phyloP scores from a whole-genome alignment of 1,140 invertebrate genomes.

The Saccostrea cuccullata region DNA sequence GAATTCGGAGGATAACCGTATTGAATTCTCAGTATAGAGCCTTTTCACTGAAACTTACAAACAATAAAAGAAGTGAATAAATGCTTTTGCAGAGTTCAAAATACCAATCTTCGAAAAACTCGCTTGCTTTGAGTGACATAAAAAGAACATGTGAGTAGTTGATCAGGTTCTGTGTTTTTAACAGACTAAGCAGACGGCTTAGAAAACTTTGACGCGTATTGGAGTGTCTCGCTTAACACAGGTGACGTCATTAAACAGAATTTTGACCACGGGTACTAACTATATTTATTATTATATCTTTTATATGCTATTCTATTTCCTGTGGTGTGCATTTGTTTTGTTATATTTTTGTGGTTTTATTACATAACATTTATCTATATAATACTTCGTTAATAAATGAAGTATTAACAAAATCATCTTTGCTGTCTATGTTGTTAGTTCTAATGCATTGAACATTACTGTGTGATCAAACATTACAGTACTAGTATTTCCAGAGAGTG shows the following conservation, averaged over 20 bases:
- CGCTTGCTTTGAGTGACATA: neutral
- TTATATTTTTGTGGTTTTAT: constrained; percentile 12
- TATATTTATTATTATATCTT: constrained; percentile 26
- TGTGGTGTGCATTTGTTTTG: constrained; percentile 32
- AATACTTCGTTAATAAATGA: constrained; percentile 33
- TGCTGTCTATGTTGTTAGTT: neutral
- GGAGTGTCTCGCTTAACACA: neutral
- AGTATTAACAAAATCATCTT: neutral
- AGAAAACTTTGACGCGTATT: neutral
- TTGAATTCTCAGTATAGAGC: neutral
- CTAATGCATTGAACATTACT: neutral
- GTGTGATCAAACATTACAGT: neutral
- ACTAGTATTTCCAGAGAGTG: no score
- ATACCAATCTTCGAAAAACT: neutral
- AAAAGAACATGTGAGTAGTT: neutral
- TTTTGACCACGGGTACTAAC: constrained; percentile 22
- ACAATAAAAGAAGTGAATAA: neutral
- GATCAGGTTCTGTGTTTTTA: neutral
- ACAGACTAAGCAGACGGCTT: neutral
- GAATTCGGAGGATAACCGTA: neutral
- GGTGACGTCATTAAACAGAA: neutral
- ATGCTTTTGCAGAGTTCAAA: neutral
- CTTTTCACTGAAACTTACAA: neutral
- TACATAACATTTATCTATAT: neutral
- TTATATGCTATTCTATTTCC: constrained; percentile 5